These are phyloP conservation scores for Hydrotaea diabolus DNA, from an alignment of 2,888 invertebrate species.

Conservation along the genomic window DNA sequence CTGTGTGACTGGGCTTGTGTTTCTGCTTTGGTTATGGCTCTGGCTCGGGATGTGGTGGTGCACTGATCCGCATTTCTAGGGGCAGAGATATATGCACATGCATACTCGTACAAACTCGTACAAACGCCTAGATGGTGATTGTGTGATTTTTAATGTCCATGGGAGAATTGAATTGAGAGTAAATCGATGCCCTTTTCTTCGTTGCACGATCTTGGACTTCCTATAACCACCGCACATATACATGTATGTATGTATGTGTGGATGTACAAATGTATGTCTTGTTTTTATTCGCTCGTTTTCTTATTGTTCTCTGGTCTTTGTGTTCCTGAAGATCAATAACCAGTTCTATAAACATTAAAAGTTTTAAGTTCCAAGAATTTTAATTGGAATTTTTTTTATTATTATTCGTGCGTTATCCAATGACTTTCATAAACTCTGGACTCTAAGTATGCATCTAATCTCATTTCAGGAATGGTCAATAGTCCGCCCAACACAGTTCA, in stretches of 20 bases:
- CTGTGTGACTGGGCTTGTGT: constrained; percentile 18
- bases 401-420: not conserved
- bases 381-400: constrained; percentile 55
- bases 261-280: constrained; percentile 18
- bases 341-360: constrained; percentile 6
- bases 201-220: constrained; percentile 63
- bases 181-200: constrained; percentile 60
- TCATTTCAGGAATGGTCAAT: no score
- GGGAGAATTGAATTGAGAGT: constrained; percentile 53
- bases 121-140: constrained; percentile 47
- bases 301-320: constrained; percentile 14
- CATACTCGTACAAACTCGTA: no score
- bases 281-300: constrained; percentile 45
- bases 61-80: constrained; percentile 17
- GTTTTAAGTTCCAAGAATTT: constrained; percentile 60
- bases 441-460: not conserved
- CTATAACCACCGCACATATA: constrained; percentile 58
- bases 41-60: not conserved
- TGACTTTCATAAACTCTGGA: no score
- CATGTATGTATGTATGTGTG: no score
- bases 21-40: not conserved
- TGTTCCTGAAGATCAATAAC: not conserved
- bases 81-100: not conserved
- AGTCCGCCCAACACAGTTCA: no score
- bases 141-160: constrained; percentile 57